Conservation (phyloP, 2,113 vertebrate genomes). For the Anas platyrhynchos region DNA sequence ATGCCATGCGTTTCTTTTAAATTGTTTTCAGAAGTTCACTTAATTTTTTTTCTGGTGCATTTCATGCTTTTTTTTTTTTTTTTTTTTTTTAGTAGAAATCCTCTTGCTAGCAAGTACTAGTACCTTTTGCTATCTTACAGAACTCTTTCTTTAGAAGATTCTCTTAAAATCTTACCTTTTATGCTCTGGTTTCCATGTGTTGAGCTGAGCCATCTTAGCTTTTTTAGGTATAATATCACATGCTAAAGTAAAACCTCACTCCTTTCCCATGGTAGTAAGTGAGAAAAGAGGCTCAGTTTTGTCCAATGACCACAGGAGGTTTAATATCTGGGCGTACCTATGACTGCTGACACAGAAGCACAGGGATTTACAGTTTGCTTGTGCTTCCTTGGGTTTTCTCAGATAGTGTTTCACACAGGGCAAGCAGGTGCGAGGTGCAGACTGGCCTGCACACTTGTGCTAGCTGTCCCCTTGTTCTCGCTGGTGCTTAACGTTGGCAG, state of each 20-base stretch:
- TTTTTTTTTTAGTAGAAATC: neutral
- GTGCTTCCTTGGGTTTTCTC: neutral
- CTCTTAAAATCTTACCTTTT: neutral
- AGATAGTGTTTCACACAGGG: neutral
- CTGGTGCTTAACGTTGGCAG: neutral
- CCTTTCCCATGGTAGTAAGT: neutral
- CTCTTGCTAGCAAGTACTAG: neutral
- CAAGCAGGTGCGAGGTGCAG: neutral
- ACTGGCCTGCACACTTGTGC: neutral
- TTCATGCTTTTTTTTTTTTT: neutral
- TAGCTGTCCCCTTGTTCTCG: neutral
- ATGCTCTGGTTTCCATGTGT: neutral
- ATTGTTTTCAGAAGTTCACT: neutral
- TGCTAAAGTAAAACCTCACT: neutral
- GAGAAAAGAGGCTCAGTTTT: neutral
- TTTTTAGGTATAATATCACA: neutral
- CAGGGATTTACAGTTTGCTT: neutral
- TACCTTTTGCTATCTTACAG: neutral
- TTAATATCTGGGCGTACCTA: neutral
- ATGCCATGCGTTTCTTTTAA: neutral
- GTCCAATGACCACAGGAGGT: neutral
- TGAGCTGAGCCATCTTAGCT: neutral
- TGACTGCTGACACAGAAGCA: neutral
- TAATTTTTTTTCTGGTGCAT: neutral
- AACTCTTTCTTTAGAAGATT: neutral